These are phyloP conservation scores for Alfaro cultratus DNA, from an alignment of 2,797 vertebrate genomes.

Conservation along the genomic window DNA sequence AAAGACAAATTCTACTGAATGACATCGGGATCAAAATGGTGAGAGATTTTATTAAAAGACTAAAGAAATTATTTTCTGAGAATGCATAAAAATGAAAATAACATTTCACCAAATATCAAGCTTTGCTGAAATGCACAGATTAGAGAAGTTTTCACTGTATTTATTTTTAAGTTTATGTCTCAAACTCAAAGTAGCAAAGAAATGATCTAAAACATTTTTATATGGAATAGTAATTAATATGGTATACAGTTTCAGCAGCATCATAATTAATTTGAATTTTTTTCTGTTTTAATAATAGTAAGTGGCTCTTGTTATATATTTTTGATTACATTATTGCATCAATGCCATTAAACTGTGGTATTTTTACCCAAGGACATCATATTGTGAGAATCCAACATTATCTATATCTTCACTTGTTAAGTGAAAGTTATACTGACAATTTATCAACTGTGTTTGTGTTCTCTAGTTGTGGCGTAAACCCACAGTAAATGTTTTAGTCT, in stretches of 20 bases:
- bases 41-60: neutral
- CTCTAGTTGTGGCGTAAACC: neutral
- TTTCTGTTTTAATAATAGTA: neutral
- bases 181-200: neutral
- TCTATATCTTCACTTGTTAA: neutral
- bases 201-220: neutral
- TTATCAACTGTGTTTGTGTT: neutral
- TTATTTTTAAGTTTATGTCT: neutral
- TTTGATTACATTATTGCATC: neutral
- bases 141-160: neutral
- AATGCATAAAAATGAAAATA: neutral
- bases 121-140: neutral
- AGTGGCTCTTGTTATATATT: neutral
- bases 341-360: neutral
- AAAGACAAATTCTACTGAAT: neutral
- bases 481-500: neutral
- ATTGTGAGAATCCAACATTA: neutral
- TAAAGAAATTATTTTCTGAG: neutral
- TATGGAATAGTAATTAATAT: neutral
- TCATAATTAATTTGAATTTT: neutral
- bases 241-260: neutral
- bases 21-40: neutral
- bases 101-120: neutral
- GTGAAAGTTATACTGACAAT: neutral
- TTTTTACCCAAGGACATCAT: neutral